Evolutionary conservation across 2,113 vertebrate genomes (phyloP).

Genomic region (Oryzias curvinotus): DNA sequence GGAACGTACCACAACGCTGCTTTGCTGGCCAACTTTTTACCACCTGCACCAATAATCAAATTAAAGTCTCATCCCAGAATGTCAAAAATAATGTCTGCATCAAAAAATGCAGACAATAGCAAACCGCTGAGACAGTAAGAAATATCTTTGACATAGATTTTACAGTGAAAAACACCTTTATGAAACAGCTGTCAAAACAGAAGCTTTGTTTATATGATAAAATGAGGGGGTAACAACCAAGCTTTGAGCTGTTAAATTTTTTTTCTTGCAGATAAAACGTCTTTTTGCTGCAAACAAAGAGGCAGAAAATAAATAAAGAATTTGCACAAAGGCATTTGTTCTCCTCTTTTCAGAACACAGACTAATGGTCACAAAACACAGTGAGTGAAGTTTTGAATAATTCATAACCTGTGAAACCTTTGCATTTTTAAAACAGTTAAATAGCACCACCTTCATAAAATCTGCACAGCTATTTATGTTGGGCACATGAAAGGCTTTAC

Average conservation of each 20-base stretch:
- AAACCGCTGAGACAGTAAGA: neutral
- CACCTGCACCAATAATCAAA: slow-evolving; percentile 73
- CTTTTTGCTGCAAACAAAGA: slow-evolving; percentile 47
- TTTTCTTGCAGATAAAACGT: slow-evolving; percentile 18
- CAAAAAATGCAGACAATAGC: neutral
- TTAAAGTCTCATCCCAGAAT: slow-evolving; percentile 1
- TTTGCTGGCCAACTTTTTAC: slow-evolving; percentile 89
- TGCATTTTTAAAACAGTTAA: slow-evolving; percentile 17
- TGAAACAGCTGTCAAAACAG: slow-evolving; percentile 30
- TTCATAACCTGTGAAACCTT: slow-evolving; percentile 14
- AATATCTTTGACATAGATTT: slow-evolving; percentile 13
- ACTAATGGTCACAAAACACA: slow-evolving; percentile 14
- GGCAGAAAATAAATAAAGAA: slow-evolving; percentile 29
- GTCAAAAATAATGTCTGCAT: neutral
- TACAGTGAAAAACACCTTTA: neutral
- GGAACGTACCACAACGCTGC: slow-evolving; percentile 95
- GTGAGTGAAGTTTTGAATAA: slow-evolving; percentile 5
- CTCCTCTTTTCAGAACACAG: slow-evolving; percentile 16
- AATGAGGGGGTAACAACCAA: slow-evolving; percentile 8
- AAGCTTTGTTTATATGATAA: slow-evolving; percentile 18
- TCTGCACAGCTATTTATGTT: slow-evolving; percentile 4
- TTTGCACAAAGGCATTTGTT: slow-evolving; percentile 36
- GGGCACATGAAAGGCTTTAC: neutral
- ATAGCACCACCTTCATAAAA: neutral
- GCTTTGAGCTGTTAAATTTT: slow-evolving; percentile 16